These are phyloP conservation scores for Hirtodrosophila alboralis DNA, from an alignment of 2,888 invertebrate species.

Conservation along the genomic window DNA sequence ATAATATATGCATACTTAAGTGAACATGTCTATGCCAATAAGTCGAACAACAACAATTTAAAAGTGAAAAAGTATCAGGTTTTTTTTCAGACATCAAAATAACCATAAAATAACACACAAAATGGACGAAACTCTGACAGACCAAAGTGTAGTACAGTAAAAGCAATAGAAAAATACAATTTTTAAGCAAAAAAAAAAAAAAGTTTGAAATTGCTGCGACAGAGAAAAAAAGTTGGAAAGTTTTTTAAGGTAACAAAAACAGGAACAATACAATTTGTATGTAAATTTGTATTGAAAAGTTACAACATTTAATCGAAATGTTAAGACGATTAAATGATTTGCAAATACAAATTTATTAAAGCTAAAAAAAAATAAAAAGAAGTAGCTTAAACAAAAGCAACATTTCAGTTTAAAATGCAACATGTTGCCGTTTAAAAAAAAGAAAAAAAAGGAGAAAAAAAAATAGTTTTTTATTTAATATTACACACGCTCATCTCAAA, in stretches of 20 bases:
- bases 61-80: conserved; percentile 34
- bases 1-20: not conserved
- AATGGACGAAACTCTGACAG: conserved; percentile 9
- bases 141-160: not conserved
- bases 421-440: too few species aligned
- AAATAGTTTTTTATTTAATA: too few species aligned
- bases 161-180: conserved; percentile 10
- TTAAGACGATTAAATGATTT: too few species aligned
- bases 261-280: conserved; percentile 22
- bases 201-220: conserved; percentile 35
- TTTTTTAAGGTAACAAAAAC: not conserved
- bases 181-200: conserved; percentile 25
- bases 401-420: conserved; percentile 8
- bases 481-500: too few species aligned
- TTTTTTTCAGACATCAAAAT: conserved; percentile 11
- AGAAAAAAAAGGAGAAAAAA: too few species aligned
- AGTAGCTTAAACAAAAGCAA: too few species aligned
- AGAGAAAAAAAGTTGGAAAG: conserved; percentile 1
- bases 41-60: conserved; percentile 6
- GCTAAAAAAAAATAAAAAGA: too few species aligned
- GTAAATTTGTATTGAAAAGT: conserved; percentile 21
- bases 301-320: conserved; percentile 14
- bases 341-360: conserved; percentile 11
- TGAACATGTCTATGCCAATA: conserved; percentile 16
- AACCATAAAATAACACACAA: conserved; percentile 30